These are phyloP conservation scores for Epinephelus lanceolatus DNA, from an alignment of 2,113 vertebrate species.

Conservation along the genomic window DNA sequence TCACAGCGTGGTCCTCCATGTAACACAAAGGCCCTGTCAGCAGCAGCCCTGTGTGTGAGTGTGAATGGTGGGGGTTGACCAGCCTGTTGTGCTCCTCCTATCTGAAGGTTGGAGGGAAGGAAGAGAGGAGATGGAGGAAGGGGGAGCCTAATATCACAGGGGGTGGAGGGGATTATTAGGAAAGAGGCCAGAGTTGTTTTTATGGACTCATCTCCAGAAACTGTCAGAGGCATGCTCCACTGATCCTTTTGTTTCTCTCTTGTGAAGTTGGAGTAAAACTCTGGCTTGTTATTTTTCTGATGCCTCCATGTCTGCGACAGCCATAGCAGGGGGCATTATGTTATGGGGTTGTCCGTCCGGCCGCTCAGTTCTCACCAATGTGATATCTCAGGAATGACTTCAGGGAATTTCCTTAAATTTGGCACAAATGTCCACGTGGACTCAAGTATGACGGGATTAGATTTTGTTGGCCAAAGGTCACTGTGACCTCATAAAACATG, in stretches of 20 bases:
- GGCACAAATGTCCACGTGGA: too few species aligned
- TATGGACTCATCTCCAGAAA: conserved; percentile 65
- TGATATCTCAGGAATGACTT: too few species aligned
- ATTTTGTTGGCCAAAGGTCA: too few species aligned
- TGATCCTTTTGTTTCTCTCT: conserved; percentile 57
- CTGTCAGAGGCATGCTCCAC: conserved; percentile 49
- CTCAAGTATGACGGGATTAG: too few species aligned
- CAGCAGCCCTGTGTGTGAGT: conserved; percentile 26
- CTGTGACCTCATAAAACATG: too few species aligned
- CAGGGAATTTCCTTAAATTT: too few species aligned
- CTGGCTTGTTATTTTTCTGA: background rate
- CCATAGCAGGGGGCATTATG: too few species aligned
- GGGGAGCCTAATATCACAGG: conserved; percentile 6
- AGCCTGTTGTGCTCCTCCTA: conserved; percentile 38
- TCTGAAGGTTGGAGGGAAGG: conserved; percentile 43
- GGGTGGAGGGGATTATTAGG: conserved; percentile 58
- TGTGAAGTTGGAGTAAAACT: background rate
- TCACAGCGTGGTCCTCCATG: conserved; percentile 72
- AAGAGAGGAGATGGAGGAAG: conserved; percentile 12
- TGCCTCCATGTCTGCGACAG: too few species aligned
- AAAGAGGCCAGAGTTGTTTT: conserved; percentile 72
- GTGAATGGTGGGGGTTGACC: conserved; percentile 36
- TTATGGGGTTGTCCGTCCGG: too few species aligned
- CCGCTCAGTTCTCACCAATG: too few species aligned
- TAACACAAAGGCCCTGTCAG: conserved; percentile 76